Conservation (phyloP, 2,797 vertebrate species). For the Lacerta viridis region DNA sequence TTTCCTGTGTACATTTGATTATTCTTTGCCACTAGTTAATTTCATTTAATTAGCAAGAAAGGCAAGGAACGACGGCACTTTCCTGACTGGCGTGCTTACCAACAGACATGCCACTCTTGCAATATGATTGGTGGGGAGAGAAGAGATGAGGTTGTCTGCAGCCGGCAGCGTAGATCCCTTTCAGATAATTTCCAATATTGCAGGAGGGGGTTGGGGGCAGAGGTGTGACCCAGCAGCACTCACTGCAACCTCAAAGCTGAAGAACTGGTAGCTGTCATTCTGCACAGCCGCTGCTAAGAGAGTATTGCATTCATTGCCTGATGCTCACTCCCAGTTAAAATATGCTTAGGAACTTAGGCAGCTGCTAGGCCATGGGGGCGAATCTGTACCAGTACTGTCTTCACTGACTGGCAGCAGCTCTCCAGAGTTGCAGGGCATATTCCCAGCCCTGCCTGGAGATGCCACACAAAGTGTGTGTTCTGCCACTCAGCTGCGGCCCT, state of each 20-base stretch:
- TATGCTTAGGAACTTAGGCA: not conserved
- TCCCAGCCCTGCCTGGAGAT: no score
- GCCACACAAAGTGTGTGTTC: no score
- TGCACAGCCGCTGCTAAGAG: not conserved
- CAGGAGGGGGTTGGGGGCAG: no score
- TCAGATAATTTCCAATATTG: not conserved
- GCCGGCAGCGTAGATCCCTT: not conserved
- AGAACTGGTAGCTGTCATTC: not conserved
- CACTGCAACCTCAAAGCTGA: not conserved
- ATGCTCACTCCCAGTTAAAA: not conserved
- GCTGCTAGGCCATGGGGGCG: no score
- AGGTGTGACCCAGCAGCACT: no score
- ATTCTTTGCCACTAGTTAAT: no score
- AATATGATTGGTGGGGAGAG: not conserved
- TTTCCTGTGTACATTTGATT: not conserved
- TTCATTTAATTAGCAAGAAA: not conserved
- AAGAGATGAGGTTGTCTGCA: constrained; percentile 9
- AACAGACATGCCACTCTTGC: not conserved
- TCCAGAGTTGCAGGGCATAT: no score
- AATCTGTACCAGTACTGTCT: no score
- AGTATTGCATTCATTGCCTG: not conserved
- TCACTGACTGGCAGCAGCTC: no score
- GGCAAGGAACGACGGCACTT: not conserved
- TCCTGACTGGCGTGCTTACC: constrained; percentile 32
- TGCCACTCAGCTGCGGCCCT: no score